Evolutionary conservation across 2,888 invertebrate species (phyloP).

Genomic region (Hyposoter didymator): DNA sequence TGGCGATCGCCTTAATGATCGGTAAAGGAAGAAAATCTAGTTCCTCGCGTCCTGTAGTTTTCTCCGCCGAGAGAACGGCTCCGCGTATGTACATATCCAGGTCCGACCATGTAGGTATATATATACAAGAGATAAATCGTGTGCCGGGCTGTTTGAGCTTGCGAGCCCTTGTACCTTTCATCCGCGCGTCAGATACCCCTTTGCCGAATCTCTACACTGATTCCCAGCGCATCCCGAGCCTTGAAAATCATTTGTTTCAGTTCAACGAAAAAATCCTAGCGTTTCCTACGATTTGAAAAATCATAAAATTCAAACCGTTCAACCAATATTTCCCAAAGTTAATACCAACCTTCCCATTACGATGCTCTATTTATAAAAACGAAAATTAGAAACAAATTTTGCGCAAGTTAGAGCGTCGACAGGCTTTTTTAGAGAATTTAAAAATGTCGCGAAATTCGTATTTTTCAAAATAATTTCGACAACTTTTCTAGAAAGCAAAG

Average conservation of each 20-base stretch:
- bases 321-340: too few relatives aligned
- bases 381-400: too few relatives aligned
- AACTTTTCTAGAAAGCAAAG: too few relatives aligned
- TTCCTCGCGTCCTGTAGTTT: conserved; percentile 39
- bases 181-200: conserved; percentile 69
- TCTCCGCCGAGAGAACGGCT: not conserved
- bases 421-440: too few relatives aligned
- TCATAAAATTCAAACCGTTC: too few relatives aligned
- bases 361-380: too few relatives aligned
- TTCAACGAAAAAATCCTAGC: not conserved
- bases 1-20: conserved; percentile 77
- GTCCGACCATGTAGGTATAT: not conserved
- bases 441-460: too few relatives aligned
- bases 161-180: conserved; percentile 27
- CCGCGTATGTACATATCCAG: conserved; percentile 7
- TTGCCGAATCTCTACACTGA: conserved; percentile 67
- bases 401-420: too few relatives aligned
- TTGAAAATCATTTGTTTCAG: not conserved
- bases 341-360: too few relatives aligned
- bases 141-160: conserved; percentile 71
- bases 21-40: conserved; percentile 31
- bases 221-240: not conserved
- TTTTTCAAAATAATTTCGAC: too few relatives aligned
- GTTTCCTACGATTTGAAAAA: not conserved
- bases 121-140: conserved; percentile 72